These are phyloP conservation scores for Rhinolophus ferrumequinum DNA, from an alignment of 2,113 vertebrate genomes.

Conservation along the genomic window DNA sequence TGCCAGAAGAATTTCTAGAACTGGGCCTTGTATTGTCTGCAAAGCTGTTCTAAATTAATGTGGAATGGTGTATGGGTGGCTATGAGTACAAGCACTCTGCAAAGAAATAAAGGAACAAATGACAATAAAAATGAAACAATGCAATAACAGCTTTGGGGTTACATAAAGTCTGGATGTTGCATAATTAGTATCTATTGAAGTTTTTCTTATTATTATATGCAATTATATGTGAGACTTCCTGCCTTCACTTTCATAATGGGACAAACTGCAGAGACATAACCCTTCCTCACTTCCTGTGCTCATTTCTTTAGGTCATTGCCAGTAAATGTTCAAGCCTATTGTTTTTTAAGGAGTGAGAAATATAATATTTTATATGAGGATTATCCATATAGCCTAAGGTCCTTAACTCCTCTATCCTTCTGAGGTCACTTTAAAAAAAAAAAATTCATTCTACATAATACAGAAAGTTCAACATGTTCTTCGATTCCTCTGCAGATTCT, in stretches of 20 bases:
- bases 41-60: neutral
- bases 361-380: neutral
- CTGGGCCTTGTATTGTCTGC: neutral
- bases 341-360: conserved; percentile 34
- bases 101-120: conserved; percentile 31
- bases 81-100: neutral
- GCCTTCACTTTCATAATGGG: neutral
- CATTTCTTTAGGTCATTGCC: neutral
- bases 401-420: neutral
- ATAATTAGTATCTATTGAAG: neutral
- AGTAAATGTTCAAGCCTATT: neutral
- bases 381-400: neutral
- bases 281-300: neutral
- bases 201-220: neutral
- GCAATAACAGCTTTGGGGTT: neutral
- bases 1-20: conserved; percentile 11
- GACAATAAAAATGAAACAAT: neutral
- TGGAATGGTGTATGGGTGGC: neutral
- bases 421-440: neutral
- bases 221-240: neutral
- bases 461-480: neutral
- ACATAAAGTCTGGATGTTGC: neutral
- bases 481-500: conserved; percentile 16
- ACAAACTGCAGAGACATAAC: neutral
- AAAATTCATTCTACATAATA: neutral